A percentile compares a stretch with the other conserved stretches of the same genome.
phyloP scores from a whole-genome alignment of 2,113 vertebrate genomes.

The Lates calcarifer region DNA sequence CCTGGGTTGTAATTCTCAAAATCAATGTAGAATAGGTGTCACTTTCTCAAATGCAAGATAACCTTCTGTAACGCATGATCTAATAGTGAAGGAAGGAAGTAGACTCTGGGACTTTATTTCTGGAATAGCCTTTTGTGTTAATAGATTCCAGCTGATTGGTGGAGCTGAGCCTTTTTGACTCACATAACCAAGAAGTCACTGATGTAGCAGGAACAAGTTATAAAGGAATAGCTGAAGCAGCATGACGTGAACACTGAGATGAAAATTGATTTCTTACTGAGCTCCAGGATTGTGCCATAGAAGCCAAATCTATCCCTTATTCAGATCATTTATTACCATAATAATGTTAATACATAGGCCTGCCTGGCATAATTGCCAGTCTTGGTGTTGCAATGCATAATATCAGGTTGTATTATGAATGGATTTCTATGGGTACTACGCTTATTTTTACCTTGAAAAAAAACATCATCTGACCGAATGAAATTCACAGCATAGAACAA shows the following conservation, averaged over 20 bases:
- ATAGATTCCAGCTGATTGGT: constrained; percentile 30
- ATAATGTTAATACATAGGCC: constrained; percentile 35
- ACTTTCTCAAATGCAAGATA: background rate
- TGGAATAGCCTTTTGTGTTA: constrained; percentile 3
- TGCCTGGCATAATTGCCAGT: background rate
- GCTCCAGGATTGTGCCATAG: constrained; percentile 30
- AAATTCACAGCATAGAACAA: constrained; percentile 35
- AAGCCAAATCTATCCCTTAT: constrained; percentile 36
- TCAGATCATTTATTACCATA: constrained; percentile 39
- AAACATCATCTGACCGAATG: constrained; percentile 42
- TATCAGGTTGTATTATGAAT: constrained; percentile 17
- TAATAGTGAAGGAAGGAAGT: background rate
- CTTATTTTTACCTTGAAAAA: constrained; percentile 10
- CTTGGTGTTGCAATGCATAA: constrained; percentile 9
- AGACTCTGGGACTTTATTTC: background rate
- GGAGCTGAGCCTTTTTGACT: constrained; percentile 46
- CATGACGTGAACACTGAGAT: constrained; percentile 44
- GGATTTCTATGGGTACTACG: constrained; percentile 11
- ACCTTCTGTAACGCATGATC: constrained; percentile 2
- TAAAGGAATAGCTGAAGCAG: constrained; percentile 39
- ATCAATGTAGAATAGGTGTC: background rate
- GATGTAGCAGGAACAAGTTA: constrained; percentile 13
- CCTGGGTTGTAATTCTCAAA: background rate
- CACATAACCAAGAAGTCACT: constrained; percentile 5
- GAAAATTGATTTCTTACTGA: constrained; percentile 46